Percentiles rank a stretch among this genome's conserved stretches.
These are phyloP conservation scores for Heliconius ethilla DNA, from an alignment of 2,888 invertebrate species.

Conservation along the genomic window DNA sequence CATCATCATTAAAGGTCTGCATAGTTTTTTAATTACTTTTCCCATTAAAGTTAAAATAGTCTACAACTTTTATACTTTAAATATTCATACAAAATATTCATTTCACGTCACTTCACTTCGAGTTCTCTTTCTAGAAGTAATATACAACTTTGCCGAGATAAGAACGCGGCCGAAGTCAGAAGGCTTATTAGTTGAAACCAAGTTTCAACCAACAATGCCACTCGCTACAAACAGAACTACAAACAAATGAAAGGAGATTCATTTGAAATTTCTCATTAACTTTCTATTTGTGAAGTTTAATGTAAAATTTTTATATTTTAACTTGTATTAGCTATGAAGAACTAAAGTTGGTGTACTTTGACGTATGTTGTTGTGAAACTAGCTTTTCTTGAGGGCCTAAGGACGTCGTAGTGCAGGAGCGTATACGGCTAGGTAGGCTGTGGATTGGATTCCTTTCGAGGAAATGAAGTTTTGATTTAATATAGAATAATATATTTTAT, in stretches of 20 bases:
- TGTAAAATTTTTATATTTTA: conserved; percentile 4
- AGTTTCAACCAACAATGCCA: conserved; percentile 18
- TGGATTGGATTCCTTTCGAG: too few species aligned
- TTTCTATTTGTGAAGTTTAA: conserved; percentile 13
- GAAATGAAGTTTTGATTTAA: too few species aligned
- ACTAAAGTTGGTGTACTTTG: not conserved
- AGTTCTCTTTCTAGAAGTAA: conserved; percentile 12
- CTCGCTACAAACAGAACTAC: conserved; percentile 21
- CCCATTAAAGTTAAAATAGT: not conserved
- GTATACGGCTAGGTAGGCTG: too few species aligned
- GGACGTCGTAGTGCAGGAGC: too few species aligned
- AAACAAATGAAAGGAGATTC: conserved; percentile 7
- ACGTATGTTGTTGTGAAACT: not conserved
- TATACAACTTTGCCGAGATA: conserved; percentile 12
- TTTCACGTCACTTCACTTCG: conserved; percentile 2
- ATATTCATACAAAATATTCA: conserved; percentile 10
- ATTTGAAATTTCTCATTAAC: conserved; percentile 9
- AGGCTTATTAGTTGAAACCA: conserved; percentile 25
- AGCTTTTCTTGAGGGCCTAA: not conserved
- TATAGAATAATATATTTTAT: too few species aligned
- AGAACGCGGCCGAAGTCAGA: conserved; percentile 5
- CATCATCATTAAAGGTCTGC: too few species aligned
- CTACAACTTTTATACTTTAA: not conserved
- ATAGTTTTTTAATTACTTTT: not conserved
- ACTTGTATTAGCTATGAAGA: not conserved